Conservation (phyloP, 2,113 vertebrate species). For the Parus major region DNA sequence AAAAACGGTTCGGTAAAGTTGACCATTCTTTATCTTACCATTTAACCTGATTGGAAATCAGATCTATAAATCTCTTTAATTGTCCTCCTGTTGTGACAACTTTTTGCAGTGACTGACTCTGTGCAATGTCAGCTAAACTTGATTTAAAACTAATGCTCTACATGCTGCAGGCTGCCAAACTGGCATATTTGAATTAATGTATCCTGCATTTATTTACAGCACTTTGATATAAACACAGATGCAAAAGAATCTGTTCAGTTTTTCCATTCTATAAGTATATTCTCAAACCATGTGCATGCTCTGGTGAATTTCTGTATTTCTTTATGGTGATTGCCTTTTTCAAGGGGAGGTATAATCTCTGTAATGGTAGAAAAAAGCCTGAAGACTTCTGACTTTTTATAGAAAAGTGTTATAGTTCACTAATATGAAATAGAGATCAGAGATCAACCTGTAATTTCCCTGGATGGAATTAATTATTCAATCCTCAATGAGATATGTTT, state of each 20-base stretch:
- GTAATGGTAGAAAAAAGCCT: background rate
- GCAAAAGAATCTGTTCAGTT: constrained; percentile 21
- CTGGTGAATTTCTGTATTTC: background rate
- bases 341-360: background rate
- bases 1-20: background rate
- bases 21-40: background rate
- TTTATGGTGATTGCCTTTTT: background rate
- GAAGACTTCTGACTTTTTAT: background rate
- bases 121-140: background rate
- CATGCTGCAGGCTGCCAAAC: background rate
- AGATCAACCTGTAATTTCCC: background rate
- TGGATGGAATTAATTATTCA: background rate
- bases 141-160: background rate
- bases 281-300: background rate
- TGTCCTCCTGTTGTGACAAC: background rate
- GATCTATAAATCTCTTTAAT: background rate
- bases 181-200: background rate
- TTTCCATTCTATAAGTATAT: constrained; percentile 8
- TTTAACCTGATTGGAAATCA: background rate
- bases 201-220: constrained; percentile 16
- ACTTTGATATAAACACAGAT: constrained; percentile 22
- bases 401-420: background rate
- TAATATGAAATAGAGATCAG: background rate
- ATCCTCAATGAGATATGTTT: background rate
- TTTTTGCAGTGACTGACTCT: background rate